Evolutionary conservation across 2,888 invertebrate genomes (phyloP).

Genomic region (Napeogenes sylphis): DNA sequence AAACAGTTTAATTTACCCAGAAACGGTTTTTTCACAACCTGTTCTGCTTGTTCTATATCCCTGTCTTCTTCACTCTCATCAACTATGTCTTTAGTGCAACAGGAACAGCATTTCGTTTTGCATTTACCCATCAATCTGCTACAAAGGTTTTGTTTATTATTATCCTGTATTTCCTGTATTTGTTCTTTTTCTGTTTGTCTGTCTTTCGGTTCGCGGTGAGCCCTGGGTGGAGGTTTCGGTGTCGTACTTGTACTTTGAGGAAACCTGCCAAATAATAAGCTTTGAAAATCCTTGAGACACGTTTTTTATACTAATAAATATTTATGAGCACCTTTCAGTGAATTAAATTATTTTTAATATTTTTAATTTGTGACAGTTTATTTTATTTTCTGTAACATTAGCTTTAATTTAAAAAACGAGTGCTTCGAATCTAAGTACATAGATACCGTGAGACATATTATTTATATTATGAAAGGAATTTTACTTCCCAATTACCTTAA

Average conservation of each 20-base stretch:
- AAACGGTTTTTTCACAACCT: conserved; percentile 45
- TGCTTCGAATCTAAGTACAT: conserved; percentile 6
- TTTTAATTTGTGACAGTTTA: neutral
- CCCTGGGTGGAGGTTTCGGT: conserved; percentile 64
- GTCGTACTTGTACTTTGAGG: conserved; percentile 72
- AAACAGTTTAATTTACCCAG: conserved; percentile 60
- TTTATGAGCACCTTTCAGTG: neutral
- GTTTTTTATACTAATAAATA: too few species aligned
- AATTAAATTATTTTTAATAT: neutral
- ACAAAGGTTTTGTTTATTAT: conserved; percentile 59
- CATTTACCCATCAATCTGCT: conserved; percentile 63
- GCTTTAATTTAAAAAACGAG: neutral
- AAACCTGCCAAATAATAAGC: conserved; percentile 47
- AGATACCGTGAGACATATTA: neutral
- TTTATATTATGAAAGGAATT: neutral
- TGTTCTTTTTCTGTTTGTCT: conserved; percentile 34
- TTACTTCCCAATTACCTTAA: conserved; percentile 43
- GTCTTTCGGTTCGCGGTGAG: conserved; percentile 49
- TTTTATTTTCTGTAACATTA: too few species aligned
- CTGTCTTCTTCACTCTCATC: conserved; percentile 41
- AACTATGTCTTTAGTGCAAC: conserved; percentile 57
- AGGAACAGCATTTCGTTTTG: conserved; percentile 68
- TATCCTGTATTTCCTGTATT: conserved; percentile 34
- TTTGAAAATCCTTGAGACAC: too few species aligned
- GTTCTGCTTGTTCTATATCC: conserved; percentile 34